Evolutionary conservation across 2,113 vertebrate genomes (phyloP).

Genomic region (Lathamus discolor): DNA sequence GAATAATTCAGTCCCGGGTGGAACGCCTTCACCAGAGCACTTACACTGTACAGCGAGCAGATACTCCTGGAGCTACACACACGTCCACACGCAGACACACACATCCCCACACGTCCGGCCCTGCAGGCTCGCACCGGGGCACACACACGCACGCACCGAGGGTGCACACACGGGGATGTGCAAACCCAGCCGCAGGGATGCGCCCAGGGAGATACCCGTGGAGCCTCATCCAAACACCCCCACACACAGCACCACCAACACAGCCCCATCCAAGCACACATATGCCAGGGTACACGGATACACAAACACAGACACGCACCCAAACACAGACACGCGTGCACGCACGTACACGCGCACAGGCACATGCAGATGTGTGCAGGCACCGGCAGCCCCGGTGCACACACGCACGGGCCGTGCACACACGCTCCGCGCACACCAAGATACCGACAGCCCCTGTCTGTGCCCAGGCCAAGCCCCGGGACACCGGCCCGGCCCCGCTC

Average conservation of each 20-base stretch:
- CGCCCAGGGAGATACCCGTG: not conserved
- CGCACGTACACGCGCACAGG: not conserved
- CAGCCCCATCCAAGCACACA: constrained; percentile 33
- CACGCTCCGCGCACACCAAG: not conserved
- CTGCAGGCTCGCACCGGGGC: not conserved
- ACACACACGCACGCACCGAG: not conserved
- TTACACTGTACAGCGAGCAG: not conserved
- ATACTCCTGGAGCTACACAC: not conserved
- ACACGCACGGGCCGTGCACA: not conserved
- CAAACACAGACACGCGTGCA: constrained; percentile 46
- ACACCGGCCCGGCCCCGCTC: not conserved
- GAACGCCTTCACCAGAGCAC: constrained; percentile 33
- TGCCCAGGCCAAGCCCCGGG: not conserved
- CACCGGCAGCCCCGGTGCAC: not conserved
- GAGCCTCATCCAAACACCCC: constrained; percentile 55
- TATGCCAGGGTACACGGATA: constrained; percentile 53
- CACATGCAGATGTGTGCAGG: not conserved
- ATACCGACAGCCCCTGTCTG: not conserved
- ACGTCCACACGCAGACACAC: not conserved
- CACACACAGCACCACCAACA: not conserved
- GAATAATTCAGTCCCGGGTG: constrained; percentile 48
- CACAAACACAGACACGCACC: constrained; percentile 44
- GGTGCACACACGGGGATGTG: not conserved
- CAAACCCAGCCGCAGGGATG: not conserved
- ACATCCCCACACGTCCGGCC: not conserved